Evolutionary conservation across 2,797 vertebrate genomes (phyloP).

Genomic region (Catharus ustulatus): DNA sequence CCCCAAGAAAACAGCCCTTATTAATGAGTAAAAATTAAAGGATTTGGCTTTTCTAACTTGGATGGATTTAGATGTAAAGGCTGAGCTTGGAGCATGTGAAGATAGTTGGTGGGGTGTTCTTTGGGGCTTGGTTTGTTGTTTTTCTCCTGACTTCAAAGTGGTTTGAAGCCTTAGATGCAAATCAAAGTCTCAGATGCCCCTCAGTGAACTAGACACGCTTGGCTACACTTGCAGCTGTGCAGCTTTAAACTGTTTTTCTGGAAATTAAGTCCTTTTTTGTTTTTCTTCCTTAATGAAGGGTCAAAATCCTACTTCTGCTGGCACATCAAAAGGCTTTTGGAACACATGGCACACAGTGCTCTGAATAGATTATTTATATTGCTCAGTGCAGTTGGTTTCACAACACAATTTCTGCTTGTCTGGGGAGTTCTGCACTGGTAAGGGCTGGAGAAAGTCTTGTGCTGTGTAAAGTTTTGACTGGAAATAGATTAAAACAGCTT

Average conservation of each 20-base stretch:
- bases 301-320: constrained; percentile 17
- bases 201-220: not conserved
- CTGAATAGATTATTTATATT: not conserved
- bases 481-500: not conserved
- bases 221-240: not conserved
- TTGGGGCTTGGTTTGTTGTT: not conserved
- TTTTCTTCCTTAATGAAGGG: constrained; percentile 11
- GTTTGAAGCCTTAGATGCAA: constrained; percentile 3
- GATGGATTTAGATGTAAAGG: not conserved
- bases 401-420: not conserved
- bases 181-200: not conserved
- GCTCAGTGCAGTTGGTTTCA: not conserved
- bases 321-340: not conserved
- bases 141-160: not conserved
- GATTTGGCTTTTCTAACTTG: not conserved
- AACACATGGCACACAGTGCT: not conserved
- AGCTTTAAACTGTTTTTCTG: not conserved
- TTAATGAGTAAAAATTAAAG: not conserved
- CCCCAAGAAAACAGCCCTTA: not conserved
- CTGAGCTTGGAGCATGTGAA: not conserved
- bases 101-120: not conserved
- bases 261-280: constrained; percentile 3
- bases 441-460: not conserved
- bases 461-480: not conserved
- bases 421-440: not conserved